Evolutionary conservation across 2,113 vertebrate species (phyloP).

Genomic region (Rhea americana): DNA sequence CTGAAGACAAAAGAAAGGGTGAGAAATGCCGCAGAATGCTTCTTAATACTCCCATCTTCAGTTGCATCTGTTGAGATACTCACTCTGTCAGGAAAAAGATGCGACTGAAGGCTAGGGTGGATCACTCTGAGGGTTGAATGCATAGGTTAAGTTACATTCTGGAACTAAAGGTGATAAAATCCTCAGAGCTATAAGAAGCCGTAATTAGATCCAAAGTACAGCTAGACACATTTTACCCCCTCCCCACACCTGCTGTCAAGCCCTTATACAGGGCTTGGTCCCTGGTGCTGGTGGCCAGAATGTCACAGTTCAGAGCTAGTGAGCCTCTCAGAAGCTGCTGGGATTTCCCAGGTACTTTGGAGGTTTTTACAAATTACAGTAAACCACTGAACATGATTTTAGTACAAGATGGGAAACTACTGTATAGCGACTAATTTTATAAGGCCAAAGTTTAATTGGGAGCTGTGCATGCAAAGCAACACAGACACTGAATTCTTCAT

Average conservation of each 20-base stretch:
- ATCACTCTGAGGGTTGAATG: slow-evolving; percentile 8
- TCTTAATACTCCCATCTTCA: not conserved
- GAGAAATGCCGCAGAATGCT: not conserved
- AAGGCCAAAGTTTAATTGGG: not conserved
- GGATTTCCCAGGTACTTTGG: slow-evolving; percentile 24
- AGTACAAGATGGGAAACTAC: not conserved
- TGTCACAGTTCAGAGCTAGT: slow-evolving; percentile 33
- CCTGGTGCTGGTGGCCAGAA: slow-evolving; percentile 31
- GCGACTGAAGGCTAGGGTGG: not conserved
- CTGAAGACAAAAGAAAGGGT: not conserved
- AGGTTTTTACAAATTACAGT: not conserved
- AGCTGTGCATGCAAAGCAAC: not conserved
- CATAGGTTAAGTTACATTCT: slow-evolving; percentile 52
- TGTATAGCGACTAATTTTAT: not conserved
- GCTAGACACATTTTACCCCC: not conserved
- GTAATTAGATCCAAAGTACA: slow-evolving; percentile 58
- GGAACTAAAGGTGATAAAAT: slow-evolving; percentile 65
- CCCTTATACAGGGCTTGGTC: not conserved
- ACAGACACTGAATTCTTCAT: slow-evolving; percentile 56
- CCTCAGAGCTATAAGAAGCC: slow-evolving; percentile 35
- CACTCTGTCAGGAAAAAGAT: not conserved
- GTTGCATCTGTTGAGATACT: not conserved
- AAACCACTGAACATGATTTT: not conserved
- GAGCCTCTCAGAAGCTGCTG: not conserved
- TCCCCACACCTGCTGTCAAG: not conserved